These are phyloP conservation scores for Cyclargus thomasi DNA, from an alignment of 1,140 invertebrate species.

Conservation along the genomic window DNA sequence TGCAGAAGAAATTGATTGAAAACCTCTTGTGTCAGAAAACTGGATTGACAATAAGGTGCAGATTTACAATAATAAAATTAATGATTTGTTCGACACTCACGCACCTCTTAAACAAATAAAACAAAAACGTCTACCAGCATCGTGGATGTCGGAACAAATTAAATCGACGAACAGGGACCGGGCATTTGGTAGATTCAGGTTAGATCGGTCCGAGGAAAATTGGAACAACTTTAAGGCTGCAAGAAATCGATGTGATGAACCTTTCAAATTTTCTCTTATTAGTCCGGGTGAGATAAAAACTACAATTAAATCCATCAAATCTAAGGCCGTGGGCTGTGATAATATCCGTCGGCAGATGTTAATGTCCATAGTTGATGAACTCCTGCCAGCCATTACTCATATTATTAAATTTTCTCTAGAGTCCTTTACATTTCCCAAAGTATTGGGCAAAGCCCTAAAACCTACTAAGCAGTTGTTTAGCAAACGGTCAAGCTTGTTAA, in stretches of 20 bases:
- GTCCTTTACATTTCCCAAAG: background rate
- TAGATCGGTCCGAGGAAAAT: background rate
- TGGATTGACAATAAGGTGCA: background rate
- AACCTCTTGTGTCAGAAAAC: background rate
- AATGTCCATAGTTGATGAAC: background rate
- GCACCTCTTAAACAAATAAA: too few species aligned
- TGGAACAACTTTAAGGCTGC: background rate
- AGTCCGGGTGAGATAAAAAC: constrained; percentile 15
- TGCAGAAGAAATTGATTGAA: too few species aligned
- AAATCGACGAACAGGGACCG: background rate
- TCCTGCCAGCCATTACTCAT: constrained; percentile 8
- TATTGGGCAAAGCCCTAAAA: constrained; percentile 20
- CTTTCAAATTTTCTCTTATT: background rate
- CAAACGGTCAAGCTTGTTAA: too few species aligned
- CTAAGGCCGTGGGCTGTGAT: constrained; percentile 18
- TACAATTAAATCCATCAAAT: constrained; percentile 11
- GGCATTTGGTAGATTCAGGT: background rate
- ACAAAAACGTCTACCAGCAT: background rate
- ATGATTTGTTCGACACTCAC: background rate
- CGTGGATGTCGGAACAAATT: background rate
- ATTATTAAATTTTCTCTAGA: constrained; percentile 17
- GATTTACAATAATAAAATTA: constrained; percentile 1
- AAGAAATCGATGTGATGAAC: too few species aligned
- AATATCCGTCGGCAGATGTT: constrained; percentile 14
- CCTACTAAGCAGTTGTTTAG: too few species aligned